Conservation (phyloP, 2,797 vertebrate species). For the Ibycter americanus region DNA sequence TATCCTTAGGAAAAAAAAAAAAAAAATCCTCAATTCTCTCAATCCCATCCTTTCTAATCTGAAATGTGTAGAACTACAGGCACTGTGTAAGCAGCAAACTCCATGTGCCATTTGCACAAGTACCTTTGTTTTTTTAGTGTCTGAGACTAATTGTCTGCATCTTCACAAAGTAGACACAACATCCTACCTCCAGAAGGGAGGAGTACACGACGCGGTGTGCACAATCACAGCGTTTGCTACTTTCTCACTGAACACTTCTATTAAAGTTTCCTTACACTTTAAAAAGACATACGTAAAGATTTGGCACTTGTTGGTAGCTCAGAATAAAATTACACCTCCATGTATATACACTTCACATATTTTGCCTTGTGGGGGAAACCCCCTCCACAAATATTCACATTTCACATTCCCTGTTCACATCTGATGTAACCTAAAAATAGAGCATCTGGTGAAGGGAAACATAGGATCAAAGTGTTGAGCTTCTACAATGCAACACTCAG, state of each 20-base stretch:
- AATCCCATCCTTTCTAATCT: neutral
- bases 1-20: neutral
- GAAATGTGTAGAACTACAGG: neutral
- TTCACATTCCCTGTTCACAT: neutral
- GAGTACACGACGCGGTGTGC: accelerated
- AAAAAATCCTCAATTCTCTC: neutral
- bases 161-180: accelerated
- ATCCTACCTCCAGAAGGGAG: neutral
- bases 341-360: neutral
- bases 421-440: neutral
- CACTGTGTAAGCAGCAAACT: neutral
- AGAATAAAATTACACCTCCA: neutral
- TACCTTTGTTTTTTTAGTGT: neutral
- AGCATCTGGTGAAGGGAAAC: neutral
- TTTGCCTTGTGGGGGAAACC: neutral
- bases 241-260: neutral
- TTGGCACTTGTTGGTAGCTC: neutral
- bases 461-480: neutral
- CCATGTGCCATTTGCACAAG: neutral
- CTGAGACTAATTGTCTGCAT: neutral
- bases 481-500: neutral
- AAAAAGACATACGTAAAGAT: neutral
- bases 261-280: neutral
- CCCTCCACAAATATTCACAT: neutral
- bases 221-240: neutral